Base-by-base conservation (phyloP, 2,888 invertebrate species). In the Aproaerema taeniolella region DNA sequence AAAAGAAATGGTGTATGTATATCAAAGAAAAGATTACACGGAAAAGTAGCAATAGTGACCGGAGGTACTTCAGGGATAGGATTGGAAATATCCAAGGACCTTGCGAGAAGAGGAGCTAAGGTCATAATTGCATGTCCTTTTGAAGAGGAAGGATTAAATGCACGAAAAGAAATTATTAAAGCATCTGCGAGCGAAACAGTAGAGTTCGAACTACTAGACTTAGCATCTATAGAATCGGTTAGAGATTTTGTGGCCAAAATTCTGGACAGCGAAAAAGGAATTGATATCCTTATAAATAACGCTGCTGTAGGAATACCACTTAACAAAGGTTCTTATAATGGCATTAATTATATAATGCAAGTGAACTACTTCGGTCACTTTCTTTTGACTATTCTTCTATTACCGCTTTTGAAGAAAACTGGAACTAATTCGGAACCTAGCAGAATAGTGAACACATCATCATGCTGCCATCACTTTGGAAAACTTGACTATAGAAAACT, bases 311-410 rank as follows among this genome's bases (percentile, higher is more conserved):
- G 93, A 32, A 80, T 89, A 0, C 89, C 91, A 42, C 79, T 76
- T 5, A 90, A 79, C 34, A 61, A 57, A 9, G 81, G 89, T 39
- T 93, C 94, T 12, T 90, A 91, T 54, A 96, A 97, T 61, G 95
- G 93, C 1, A 74, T 97, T 45, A 96, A 97, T 67, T 81, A 92
- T 46, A 94, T 94, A 6, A 95, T 97, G 93, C 96, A 94, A 32
- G 95, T 96, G 2, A 98, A 98, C 72, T 95, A 97, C 60, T 95
- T 94, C 68, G 98, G 98, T 0, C 94, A 96, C 7, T 98, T 97
- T 69, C 86, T 98, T 16, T 83, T 98, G 35, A 97, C 97, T 0
- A 92, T 96, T 67, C 89, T 98, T 20, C 88, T 98, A 28, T 90
- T 95, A 52, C 95, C 94, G 77, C 77, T 95, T 46, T 63, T 95